A percentile compares a stretch with the other conserved stretches of the same genome.
These are phyloP conservation scores for Coracias cyanogaster DNA, from an alignment of 2,797 vertebrate species.

Conservation along the genomic window DNA sequence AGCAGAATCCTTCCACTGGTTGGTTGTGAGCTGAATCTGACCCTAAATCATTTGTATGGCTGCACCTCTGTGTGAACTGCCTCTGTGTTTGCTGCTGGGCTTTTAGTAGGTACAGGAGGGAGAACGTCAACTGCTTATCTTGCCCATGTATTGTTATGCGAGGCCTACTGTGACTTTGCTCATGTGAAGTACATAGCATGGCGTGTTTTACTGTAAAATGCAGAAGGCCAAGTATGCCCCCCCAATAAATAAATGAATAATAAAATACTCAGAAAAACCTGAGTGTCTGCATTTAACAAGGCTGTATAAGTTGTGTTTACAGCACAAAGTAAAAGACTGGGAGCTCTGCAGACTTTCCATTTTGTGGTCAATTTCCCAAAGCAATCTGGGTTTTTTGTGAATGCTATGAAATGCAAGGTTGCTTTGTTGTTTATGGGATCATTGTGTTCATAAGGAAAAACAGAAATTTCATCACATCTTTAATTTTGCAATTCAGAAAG, in stretches of 20 bases:
- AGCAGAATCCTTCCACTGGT: background rate
- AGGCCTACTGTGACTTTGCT: background rate
- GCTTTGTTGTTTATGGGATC: background rate
- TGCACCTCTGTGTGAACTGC: background rate
- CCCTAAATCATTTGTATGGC: background rate
- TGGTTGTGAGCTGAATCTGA: background rate
- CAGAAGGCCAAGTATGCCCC: background rate
- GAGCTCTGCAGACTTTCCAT: background rate
- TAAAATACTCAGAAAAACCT: background rate
- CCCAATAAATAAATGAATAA: background rate
- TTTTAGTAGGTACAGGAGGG: background rate
- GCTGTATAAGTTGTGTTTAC: background rate
- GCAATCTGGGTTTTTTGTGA: background rate
- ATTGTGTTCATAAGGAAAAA: background rate
- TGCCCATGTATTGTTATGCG: accelerated
- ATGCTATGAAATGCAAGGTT: background rate
- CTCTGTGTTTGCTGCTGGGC: background rate
- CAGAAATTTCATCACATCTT: background rate
- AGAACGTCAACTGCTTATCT: background rate
- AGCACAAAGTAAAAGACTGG: background rate
- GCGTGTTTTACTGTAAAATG: background rate
- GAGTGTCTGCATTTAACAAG: background rate
- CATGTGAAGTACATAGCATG: accelerated
- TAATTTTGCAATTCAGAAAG: background rate
- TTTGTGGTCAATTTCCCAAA: constrained; percentile 13